Percentiles rank a stretch among this genome's conserved stretches.
Evolutionary conservation across 2,113 vertebrate species (phyloP).

Genomic region (Panurus biarmicus): DNA sequence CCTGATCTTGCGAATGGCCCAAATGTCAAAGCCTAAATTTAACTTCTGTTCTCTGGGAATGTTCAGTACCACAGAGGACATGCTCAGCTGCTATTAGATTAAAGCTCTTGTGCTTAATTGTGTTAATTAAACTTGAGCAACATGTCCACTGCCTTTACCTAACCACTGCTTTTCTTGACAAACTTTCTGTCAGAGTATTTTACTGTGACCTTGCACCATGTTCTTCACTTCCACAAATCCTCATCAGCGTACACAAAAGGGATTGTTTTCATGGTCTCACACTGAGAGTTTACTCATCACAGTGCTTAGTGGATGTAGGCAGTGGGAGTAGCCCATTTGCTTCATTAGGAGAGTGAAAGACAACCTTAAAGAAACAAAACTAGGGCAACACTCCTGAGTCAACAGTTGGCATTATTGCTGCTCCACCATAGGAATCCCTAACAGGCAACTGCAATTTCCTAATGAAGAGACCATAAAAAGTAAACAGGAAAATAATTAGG

Average conservation of each 20-base stretch:
- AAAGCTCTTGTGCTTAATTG: neutral
- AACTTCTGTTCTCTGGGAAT: neutral
- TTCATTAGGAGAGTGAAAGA: conserved; percentile 39
- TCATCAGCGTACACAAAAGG: conserved; percentile 1
- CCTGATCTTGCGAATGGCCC: neutral
- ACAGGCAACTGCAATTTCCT: neutral
- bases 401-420: conserved; percentile 21
- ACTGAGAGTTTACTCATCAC: conserved; percentile 44
- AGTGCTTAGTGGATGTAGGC: neutral
- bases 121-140: neutral
- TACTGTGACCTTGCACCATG: neutral
- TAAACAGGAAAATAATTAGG: conserved; percentile 14
- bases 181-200: neutral
- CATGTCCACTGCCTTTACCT: neutral
- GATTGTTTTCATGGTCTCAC: conserved; percentile 29
- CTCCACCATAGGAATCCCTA: conserved; percentile 1
- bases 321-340: conserved; percentile 3
- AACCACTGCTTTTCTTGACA: neutral
- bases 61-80: neutral
- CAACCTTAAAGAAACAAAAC: conserved; percentile 44
- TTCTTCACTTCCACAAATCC: conserved; percentile 11
- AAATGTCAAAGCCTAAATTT: neutral
- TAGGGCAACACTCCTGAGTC: conserved; percentile 32
- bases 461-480: neutral
- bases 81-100: neutral